Conservation (phyloP, 1,140 invertebrate genomes). For the Homalodisca vitripennis region DNA sequence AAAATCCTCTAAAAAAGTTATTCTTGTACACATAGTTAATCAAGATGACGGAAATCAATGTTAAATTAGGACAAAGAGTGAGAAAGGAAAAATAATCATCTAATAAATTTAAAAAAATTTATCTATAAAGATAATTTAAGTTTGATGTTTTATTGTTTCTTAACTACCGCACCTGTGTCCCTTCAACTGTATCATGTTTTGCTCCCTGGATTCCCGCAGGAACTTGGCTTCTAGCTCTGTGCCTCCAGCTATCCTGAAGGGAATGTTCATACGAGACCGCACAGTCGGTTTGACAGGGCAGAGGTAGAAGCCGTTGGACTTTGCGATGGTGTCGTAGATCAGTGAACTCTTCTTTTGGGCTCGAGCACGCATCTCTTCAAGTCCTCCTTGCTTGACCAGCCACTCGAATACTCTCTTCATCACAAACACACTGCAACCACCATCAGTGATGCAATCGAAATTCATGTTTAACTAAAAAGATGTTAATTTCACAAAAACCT, state of each 20-base stretch:
- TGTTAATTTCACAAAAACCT: too few species aligned
- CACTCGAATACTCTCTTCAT: slow-evolving; percentile 89
- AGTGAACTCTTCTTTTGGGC: slow-evolving; percentile 71
- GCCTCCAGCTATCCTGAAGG: slow-evolving; percentile 80
- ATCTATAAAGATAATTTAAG: too few species aligned
- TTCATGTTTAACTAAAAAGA: too few species aligned
- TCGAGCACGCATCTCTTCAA: slow-evolving; percentile 73
- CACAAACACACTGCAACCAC: slow-evolving; percentile 79
- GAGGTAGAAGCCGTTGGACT: slow-evolving; percentile 86
- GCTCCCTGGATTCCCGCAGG: slow-evolving; percentile 70
- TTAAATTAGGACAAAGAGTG: too few species aligned
- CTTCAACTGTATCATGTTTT: slow-evolving; percentile 86
- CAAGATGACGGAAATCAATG: too few species aligned
- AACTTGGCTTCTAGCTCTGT: slow-evolving; percentile 88
- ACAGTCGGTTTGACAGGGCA: slow-evolving; percentile 66
- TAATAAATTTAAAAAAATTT: too few species aligned
- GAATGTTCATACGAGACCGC: slow-evolving; percentile 87
- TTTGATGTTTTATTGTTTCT: too few species aligned
- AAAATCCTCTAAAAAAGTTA: too few species aligned
- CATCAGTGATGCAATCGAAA: background rate
- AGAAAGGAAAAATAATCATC: too few species aligned
- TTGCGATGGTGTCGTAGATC: slow-evolving; percentile 82
- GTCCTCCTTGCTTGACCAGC: slow-evolving; percentile 85
- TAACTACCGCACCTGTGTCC: slow-evolving; percentile 95
- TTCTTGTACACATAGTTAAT: too few species aligned